These are phyloP conservation scores for Pyrocoelia pectoralis DNA, from an alignment of 2,888 invertebrate genomes.

Conservation along the genomic window DNA sequence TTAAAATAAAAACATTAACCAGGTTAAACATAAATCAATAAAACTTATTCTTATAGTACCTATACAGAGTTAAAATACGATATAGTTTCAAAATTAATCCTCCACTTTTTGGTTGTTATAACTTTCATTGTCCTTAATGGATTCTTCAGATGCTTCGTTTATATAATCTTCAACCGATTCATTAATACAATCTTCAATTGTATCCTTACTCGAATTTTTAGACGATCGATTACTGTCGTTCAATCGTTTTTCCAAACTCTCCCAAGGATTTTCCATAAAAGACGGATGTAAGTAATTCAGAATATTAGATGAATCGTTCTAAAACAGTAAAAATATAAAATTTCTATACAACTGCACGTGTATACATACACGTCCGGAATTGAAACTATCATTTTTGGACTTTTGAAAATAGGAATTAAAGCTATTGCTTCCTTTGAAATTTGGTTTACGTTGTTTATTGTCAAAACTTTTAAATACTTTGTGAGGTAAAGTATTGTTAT, in stretches of 20 bases:
- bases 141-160: too few species aligned
- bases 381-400: neutral
- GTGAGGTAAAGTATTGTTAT: neutral
- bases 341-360: too few species aligned
- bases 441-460: constrained; percentile 4
- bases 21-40: too few species aligned
- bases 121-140: too few species aligned
- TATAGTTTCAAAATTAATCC: too few species aligned
- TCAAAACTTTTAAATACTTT: neutral
- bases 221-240: neutral
- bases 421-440: constrained; percentile 17
- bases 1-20: too few species aligned
- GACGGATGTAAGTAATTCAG: constrained; percentile 44
- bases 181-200: too few species aligned
- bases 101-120: too few species aligned
- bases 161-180: too few species aligned
- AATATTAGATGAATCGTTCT: constrained; percentile 26
- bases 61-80: too few species aligned
- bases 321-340: constrained; percentile 7
- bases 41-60: too few species aligned
- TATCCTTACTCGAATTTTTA: neutral
- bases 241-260: constrained; percentile 40
- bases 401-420: constrained; percentile 14
- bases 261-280: constrained; percentile 50
- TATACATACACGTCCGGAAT: neutral